Evolutionary conservation across 2,888 invertebrate species (phyloP).

Genomic region (Xestia rhomboidea): DNA sequence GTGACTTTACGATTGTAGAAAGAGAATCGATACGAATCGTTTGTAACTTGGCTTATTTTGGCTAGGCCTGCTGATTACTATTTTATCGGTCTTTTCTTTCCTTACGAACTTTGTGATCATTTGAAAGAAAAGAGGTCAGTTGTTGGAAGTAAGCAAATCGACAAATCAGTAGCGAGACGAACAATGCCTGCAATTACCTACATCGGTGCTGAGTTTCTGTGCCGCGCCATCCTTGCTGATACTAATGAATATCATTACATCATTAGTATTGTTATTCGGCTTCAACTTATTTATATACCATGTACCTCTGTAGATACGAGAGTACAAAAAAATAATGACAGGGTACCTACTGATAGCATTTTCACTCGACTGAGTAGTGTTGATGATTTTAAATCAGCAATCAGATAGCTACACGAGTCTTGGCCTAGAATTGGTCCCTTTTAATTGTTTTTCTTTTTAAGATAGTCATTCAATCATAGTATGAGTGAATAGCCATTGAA

Average conservation of each 20-base stretch:
- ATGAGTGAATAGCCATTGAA: background rate
- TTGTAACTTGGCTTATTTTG: too few relatives aligned
- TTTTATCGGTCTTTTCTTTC: constrained; percentile 44
- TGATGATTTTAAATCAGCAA: background rate
- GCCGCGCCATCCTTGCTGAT: constrained; percentile 65
- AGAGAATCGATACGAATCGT: too few relatives aligned
- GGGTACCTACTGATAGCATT: background rate
- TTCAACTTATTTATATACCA: constrained; percentile 20
- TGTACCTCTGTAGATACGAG: background rate
- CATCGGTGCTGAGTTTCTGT: constrained; percentile 58
- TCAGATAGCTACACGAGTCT: background rate
- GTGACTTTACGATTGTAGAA: too few relatives aligned
- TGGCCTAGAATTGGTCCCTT: background rate
- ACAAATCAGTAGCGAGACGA: constrained; percentile 52
- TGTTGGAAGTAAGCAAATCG: constrained; percentile 33
- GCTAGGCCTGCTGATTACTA: too few relatives aligned
- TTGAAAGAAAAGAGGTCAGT: constrained; percentile 58
- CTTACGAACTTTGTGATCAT: constrained; percentile 16
- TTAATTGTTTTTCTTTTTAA: background rate
- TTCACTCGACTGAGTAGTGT: background rate
- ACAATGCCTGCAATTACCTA: constrained; percentile 67
- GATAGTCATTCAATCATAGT: background rate
- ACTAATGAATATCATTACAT: constrained; percentile 63
- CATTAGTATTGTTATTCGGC: constrained; percentile 58
- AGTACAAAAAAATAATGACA: background rate